Percentiles rank a stretch among this genome's conserved stretches.
These are phyloP conservation scores for Myotis vivesi DNA, from an alignment of 2,797 vertebrate genomes.

Conservation along the genomic window DNA sequence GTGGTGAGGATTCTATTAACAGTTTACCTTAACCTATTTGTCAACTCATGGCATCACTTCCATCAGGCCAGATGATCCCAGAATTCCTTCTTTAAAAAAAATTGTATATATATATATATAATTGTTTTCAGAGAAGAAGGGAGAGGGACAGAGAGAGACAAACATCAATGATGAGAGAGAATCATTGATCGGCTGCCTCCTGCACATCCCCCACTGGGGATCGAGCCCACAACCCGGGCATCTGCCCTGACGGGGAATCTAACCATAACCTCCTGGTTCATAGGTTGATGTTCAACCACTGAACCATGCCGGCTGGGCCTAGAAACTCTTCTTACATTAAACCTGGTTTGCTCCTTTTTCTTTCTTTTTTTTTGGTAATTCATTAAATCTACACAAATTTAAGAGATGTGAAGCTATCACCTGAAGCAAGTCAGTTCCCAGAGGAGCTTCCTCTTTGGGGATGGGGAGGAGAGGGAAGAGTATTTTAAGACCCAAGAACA, in stretches of 20 bases:
- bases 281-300: no score
- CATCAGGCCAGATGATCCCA: background rate
- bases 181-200: no score
- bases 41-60: background rate
- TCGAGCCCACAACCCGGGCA: no score
- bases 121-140: no score
- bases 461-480: background rate
- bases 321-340: background rate
- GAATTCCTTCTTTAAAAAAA: background rate
- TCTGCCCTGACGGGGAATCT: no score
- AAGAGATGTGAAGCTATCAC: background rate
- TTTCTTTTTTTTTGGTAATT: background rate
- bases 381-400: background rate
- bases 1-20: background rate
- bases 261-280: no score
- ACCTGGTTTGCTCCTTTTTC: background rate
- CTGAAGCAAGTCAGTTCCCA: background rate
- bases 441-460: background rate
- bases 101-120: no score
- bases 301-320: no score
- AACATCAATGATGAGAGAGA: no score
- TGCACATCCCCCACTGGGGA: no score
- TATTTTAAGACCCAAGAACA: slow-evolving; percentile 1
- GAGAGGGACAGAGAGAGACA: no score
- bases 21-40: slow-evolving; percentile 15